Evolutionary conservation across 2,797 vertebrate species (phyloP).

Genomic region (Hippopotamyrus pictus): DNA sequence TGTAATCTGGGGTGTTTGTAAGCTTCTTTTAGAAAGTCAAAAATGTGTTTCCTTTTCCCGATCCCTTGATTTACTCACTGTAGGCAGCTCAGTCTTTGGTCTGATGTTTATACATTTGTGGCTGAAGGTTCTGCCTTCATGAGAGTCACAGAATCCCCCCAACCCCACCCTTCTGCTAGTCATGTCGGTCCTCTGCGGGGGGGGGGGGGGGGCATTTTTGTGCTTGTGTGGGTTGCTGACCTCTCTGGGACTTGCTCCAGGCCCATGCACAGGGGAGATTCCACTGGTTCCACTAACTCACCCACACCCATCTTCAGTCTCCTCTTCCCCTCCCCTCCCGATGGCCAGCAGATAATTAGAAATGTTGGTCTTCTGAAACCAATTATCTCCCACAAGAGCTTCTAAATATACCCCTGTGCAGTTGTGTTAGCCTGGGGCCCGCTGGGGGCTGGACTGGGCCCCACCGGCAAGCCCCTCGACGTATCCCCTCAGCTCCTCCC

Average conservation of each 20-base stretch:
- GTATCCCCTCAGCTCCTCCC: neutral
- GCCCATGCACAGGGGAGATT: constrained; percentile 42
- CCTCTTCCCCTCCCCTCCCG: neutral
- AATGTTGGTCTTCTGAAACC: constrained; percentile 61
- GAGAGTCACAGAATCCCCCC: constrained; percentile 45
- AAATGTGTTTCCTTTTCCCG: neutral
- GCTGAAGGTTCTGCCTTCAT: constrained; percentile 47
- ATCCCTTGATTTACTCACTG: constrained; percentile 21
- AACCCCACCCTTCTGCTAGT: constrained; percentile 43
- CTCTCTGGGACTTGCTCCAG: constrained; percentile 28
- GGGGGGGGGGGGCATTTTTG: constrained; percentile 35
- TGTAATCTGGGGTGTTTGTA: neutral
- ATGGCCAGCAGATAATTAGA: constrained; percentile 54
- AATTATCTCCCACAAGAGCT: constrained; percentile 57
- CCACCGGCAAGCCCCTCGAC: constrained; percentile 28
- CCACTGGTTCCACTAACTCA: constrained; percentile 39
- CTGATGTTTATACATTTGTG: constrained; percentile 68
- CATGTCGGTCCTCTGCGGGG: constrained; percentile 17
- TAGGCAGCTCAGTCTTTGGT: constrained; percentile 58
- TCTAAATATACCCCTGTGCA: constrained; percentile 53
- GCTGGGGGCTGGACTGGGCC: constrained; percentile 32
- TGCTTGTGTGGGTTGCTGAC: constrained; percentile 34
- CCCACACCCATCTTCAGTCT: constrained; percentile 23
- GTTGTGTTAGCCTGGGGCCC: constrained; percentile 40
- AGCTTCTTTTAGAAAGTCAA: neutral